Evolutionary conservation across 1,140 invertebrate species (phyloP).

Genomic region (Drosophila tropicalis): DNA sequence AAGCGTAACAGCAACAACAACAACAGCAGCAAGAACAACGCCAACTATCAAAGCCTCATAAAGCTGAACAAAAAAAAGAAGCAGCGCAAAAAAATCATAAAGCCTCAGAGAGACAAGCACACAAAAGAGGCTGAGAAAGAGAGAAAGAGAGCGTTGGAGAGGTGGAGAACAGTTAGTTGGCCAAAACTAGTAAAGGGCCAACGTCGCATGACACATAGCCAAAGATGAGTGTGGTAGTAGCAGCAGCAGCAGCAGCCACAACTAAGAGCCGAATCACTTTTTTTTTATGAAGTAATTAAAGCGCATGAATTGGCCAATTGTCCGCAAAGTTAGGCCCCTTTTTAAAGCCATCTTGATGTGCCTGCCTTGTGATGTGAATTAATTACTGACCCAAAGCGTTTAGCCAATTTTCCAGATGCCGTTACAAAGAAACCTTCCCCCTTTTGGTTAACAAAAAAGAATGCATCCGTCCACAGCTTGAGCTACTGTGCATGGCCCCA

Average conservation of each 20-base stretch:
- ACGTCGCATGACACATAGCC: slow-evolving; percentile 8
- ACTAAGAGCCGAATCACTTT: slow-evolving; percentile 49
- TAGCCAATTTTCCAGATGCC: slow-evolving; percentile 58
- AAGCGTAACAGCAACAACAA: slow-evolving; percentile 17
- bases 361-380: slow-evolving; percentile 67
- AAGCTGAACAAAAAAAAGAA: slow-evolving; percentile 56
- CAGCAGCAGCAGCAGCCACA: slow-evolving; percentile 20
- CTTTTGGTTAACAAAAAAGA: background rate
- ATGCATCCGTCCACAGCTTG: background rate
- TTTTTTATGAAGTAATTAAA: slow-evolving; percentile 80
- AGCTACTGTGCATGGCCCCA: slow-evolving; percentile 56
- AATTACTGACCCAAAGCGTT: slow-evolving; percentile 78
- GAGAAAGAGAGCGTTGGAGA: slow-evolving; percentile 8
- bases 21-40: slow-evolving; percentile 14
- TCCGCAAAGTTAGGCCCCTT: slow-evolving; percentile 28
- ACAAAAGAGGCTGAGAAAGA: slow-evolving; percentile 26
- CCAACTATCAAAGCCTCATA: slow-evolving; percentile 47
- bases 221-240: slow-evolving; percentile 2
- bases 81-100: slow-evolving; percentile 56
- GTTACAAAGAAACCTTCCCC: slow-evolving; percentile 32
- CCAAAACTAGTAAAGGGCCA: slow-evolving; percentile 10
- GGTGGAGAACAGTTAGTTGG: slow-evolving; percentile 44
- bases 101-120: slow-evolving; percentile 28
- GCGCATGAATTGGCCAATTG: slow-evolving; percentile 79
- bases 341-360: slow-evolving; percentile 30